These are phyloP conservation scores for Vidua macroura DNA, from an alignment of 2,113 vertebrate species.

Conservation along the genomic window DNA sequence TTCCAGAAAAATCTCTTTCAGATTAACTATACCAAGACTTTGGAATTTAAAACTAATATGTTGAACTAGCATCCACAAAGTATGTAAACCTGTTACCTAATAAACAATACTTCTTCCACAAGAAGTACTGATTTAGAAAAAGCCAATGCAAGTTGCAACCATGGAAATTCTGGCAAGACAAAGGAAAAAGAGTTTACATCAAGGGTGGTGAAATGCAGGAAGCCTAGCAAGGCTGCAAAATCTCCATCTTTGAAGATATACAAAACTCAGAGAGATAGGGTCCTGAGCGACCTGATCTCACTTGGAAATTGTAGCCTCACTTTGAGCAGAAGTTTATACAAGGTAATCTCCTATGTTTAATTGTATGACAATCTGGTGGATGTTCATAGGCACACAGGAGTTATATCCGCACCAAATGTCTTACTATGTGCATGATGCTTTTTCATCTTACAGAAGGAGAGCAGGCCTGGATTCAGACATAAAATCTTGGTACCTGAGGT, in stretches of 20 bases:
- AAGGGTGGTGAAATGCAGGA: neutral
- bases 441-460: neutral
- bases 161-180: neutral
- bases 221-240: neutral
- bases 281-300: neutral
- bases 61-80: neutral
- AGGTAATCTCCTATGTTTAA: neutral
- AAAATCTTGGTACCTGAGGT: neutral
- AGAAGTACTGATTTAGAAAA: neutral
- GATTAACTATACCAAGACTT: neutral
- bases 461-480: neutral
- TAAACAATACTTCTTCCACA: neutral
- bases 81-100: neutral
- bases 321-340: neutral
- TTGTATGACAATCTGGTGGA: neutral
- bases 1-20: conserved; percentile 11
- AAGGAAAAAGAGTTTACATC: neutral
- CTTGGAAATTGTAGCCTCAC: neutral
- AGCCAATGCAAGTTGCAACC: neutral
- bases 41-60: neutral
- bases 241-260: neutral
- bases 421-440: neutral
- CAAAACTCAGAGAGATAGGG: neutral
- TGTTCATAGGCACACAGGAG: neutral
- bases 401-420: neutral